phyloP scores from a whole-genome alignment of 2,888 invertebrate species.

The Dendrolimus pini region DNA sequence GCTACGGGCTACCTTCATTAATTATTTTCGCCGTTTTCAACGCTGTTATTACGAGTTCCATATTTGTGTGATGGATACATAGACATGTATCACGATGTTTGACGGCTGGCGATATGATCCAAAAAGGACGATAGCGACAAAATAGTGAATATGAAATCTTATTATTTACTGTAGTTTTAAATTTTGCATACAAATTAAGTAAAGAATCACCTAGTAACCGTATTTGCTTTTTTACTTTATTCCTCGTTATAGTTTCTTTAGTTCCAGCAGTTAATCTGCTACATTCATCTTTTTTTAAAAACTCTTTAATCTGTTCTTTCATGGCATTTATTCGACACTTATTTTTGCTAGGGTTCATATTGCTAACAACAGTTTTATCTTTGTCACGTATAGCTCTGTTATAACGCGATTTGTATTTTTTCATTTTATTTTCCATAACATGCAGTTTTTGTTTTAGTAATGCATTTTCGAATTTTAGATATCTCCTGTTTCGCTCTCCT shows the following conservation, averaged over 20 bases:
- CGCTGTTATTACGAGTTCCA: neutral
- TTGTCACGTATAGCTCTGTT: neutral
- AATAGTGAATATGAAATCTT: conserved; percentile 1
- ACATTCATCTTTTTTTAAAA: conserved; percentile 10
- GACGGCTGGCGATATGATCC: conserved; percentile 1
- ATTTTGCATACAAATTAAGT: conserved; percentile 1
- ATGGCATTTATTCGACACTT: neutral
- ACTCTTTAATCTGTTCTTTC: conserved; percentile 6
- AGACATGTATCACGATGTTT: conserved; percentile 1
- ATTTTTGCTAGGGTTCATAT: neutral
- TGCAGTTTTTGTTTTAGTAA: neutral
- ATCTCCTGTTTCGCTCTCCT: neutral
- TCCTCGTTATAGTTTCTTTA: conserved; percentile 10
- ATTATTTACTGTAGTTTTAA: neutral
- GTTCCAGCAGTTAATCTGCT: conserved; percentile 11
- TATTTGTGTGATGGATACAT: conserved; percentile 2
- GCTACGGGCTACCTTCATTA: neutral
- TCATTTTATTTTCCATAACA: neutral
- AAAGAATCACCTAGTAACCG: conserved; percentile 1
- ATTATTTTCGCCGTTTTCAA: neutral
- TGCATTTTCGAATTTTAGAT: neutral
- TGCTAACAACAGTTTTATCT: neutral
- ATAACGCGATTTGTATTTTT: neutral
- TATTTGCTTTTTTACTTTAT: conserved; percentile 3
- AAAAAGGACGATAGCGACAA: conserved; percentile 1